phyloP scores from a whole-genome alignment of 30 jellyfish, hydroid and myxozoan genomes.

The Aurelia aurita region DNA sequence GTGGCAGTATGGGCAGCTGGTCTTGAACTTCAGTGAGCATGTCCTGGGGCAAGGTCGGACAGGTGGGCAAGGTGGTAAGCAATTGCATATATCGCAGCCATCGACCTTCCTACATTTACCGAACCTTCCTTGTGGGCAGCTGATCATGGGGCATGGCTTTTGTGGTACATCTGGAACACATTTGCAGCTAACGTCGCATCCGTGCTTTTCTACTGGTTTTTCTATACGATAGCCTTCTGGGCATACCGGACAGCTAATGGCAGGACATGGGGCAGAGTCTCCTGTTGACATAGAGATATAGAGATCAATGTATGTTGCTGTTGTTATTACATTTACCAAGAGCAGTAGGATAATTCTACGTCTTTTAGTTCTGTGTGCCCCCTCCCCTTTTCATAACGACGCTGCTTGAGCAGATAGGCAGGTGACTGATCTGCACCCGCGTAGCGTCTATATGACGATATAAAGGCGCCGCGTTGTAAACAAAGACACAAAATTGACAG shows the following conservation, averaged over 20 bases:
- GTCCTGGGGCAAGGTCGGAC: conserved; percentile 14
- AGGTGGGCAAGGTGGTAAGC: conserved; percentile 46
- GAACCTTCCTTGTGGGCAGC: conserved; percentile 39
- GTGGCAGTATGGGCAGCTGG: conserved; percentile 30
- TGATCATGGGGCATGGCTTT: conserved; percentile 28
- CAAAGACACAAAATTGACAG: too few relatives aligned
- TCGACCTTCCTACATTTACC: conserved; percentile 36
- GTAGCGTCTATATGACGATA: too few relatives aligned
- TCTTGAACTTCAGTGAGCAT: neutral
- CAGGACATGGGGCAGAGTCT: conserved; percentile 30
- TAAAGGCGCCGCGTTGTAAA: too few relatives aligned
- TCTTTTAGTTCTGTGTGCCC: too few relatives aligned
- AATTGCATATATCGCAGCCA: conserved; percentile 43
- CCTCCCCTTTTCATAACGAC: too few relatives aligned
- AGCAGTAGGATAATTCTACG: too few relatives aligned
- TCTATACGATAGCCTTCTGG: conserved; percentile 34
- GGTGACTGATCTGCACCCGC: too few relatives aligned
- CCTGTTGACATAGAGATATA: too few relatives aligned
- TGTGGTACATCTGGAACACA: conserved; percentile 34
- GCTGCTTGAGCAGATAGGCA: too few relatives aligned
- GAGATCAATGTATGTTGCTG: too few relatives aligned
- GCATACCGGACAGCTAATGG: conserved; percentile 27
- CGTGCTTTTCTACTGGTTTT: conserved; percentile 9
- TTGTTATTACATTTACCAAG: too few relatives aligned
- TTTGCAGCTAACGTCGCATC: conserved; percentile 30